A percentile compares a stretch with the other conserved stretches of the same genome.
These are phyloP conservation scores for Drosophila paranaensis DNA, from an alignment of 2,888 invertebrate genomes.

Conservation along the genomic window DNA sequence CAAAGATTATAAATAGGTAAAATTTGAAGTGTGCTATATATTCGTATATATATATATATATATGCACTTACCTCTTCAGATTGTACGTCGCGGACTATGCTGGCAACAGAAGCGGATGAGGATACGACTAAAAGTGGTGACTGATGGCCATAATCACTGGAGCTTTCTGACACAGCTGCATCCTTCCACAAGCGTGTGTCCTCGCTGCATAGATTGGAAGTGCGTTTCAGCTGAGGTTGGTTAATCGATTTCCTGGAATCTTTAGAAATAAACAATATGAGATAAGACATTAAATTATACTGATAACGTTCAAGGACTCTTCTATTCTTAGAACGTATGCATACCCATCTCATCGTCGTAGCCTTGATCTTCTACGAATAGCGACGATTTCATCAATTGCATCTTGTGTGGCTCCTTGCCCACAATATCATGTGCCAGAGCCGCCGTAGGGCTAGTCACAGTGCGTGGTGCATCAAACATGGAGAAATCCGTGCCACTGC, in stretches of 20 bases:
- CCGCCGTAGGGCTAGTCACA: constrained; percentile 87
- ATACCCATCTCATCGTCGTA: constrained; percentile 78
- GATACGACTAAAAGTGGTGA: constrained; percentile 60
- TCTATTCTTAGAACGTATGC: background rate
- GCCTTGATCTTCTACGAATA: constrained; percentile 85
- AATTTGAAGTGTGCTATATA: too few relatives aligned
- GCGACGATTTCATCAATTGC: constrained; percentile 93
- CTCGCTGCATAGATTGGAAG: constrained; percentile 52
- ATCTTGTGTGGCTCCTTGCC: constrained; percentile 89
- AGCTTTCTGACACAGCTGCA: constrained; percentile 63
- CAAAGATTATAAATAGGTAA: constrained; percentile 1
- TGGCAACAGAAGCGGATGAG: constrained; percentile 68
- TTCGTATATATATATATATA: background rate
- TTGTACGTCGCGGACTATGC: constrained; percentile 55
- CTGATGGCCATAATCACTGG: constrained; percentile 72
- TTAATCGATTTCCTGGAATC: constrained; percentile 8
- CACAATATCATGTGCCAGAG: constrained; percentile 87
- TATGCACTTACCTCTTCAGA: constrained; percentile 58
- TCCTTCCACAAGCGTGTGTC: constrained; percentile 72
- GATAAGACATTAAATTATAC: background rate
- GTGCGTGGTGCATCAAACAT: constrained; percentile 68
- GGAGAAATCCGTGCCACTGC: constrained; percentile 69
- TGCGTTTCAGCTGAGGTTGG: constrained; percentile 11
- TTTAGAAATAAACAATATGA: background rate
- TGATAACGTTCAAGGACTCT: background rate